phyloP scores from a whole-genome alignment of 2,888 invertebrate genomes.

The Sphaeridia pumilis region DNA sequence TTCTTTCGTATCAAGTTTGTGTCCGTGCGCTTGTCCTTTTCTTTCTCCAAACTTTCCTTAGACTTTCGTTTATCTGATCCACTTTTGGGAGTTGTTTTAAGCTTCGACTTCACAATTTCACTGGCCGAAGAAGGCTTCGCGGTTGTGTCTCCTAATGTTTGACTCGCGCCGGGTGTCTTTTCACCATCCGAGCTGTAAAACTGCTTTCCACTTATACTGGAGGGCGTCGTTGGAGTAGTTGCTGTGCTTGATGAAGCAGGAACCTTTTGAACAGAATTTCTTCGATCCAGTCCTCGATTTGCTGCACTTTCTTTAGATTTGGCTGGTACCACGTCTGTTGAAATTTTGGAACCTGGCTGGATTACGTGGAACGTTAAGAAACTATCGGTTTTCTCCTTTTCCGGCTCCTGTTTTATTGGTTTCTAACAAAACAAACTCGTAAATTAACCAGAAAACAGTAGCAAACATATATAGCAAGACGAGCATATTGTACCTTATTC shows the following conservation, averaged over 20 bases:
- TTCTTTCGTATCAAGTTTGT: slow-evolving; percentile 67
- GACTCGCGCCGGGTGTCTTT: not conserved
- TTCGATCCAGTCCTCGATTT: no score
- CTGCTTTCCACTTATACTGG: slow-evolving; percentile 1
- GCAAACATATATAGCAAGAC: no score
- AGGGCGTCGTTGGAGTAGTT: slow-evolving; percentile 6
- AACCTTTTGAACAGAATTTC: no score
- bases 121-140: not conserved
- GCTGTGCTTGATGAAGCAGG: not conserved
- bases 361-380: slow-evolving; percentile 34
- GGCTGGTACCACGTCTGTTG: slow-evolving; percentile 31
- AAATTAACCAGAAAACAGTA: no score
- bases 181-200: slow-evolving; percentile 1
- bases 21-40: no score
- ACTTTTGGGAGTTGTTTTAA: no score
- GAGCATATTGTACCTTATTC: no score
- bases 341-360: slow-evolving; percentile 24
- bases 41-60: slow-evolving; percentile 16
- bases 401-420: slow-evolving; percentile 11
- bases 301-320: slow-evolving; percentile 29
- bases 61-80: slow-evolving; percentile 10
- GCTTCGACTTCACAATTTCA: not conserved
- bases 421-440: no score
- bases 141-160: not conserved
- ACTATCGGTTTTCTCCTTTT: slow-evolving; percentile 15